A percentile compares a stretch with the other conserved stretches of the same genome.
These are phyloP conservation scores for Tolmerus cingulatus DNA, from an alignment of 2,888 invertebrate species.

Conservation along the genomic window DNA sequence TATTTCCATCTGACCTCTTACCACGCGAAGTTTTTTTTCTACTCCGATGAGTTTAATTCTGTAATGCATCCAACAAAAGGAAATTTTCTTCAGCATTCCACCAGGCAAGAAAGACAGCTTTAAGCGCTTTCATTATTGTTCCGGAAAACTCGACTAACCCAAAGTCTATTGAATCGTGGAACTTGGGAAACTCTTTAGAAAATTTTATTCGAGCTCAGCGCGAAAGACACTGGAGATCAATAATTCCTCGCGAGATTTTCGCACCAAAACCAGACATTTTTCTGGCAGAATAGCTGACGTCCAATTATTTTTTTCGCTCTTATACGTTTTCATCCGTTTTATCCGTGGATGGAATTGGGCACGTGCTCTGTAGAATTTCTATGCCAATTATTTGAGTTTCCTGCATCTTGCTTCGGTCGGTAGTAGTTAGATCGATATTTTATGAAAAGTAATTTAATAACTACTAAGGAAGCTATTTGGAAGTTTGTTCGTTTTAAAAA, in stretches of 20 bases:
- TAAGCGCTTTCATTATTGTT: background rate
- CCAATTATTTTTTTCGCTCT: background rate
- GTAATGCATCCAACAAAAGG: conserved; percentile 1
- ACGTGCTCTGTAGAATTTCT: background rate
- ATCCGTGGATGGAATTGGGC: background rate
- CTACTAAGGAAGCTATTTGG: background rate
- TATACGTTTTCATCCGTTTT: background rate
- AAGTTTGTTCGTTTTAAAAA: background rate
- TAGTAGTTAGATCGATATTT: background rate
- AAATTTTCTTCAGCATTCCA: background rate
- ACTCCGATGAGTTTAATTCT: background rate
- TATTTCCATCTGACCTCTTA: background rate
- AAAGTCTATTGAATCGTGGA: background rate
- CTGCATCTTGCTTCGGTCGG: background rate
- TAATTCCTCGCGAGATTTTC: background rate
- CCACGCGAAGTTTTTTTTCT: background rate
- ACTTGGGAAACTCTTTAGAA: background rate
- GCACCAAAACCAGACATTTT: background rate
- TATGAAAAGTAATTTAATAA: background rate
- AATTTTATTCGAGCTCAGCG: background rate
- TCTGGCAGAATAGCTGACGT: background rate
- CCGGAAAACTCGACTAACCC: background rate
- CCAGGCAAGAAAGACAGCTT: background rate
- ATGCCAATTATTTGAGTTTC: background rate
- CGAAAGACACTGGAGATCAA: background rate